phyloP scores from a whole-genome alignment of 2,113 vertebrate genomes.

The Mellivora capensis region DNA sequence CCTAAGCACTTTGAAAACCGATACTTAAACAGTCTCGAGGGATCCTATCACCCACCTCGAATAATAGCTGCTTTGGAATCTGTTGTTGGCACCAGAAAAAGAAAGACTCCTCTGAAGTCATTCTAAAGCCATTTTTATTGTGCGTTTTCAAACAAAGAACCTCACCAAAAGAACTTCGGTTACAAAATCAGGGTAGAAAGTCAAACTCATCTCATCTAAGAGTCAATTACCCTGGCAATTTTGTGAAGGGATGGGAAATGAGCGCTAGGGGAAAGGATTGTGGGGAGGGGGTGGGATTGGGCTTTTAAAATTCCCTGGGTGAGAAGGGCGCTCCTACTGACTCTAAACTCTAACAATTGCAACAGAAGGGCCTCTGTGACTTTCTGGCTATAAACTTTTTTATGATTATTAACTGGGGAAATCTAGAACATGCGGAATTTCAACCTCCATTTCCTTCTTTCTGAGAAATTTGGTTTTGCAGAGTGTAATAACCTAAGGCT shows the following conservation, averaged over 20 bases:
- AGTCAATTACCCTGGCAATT: conserved; percentile 72
- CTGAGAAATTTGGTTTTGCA: conserved; percentile 52
- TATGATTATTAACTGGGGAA: conserved; percentile 73
- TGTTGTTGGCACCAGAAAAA: conserved; percentile 71
- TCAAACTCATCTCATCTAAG: conserved; percentile 68
- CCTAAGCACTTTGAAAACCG: conserved; percentile 71
- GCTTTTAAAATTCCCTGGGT: conserved; percentile 48
- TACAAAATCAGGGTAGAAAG: conserved; percentile 72
- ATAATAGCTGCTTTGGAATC: conserved; percentile 76
- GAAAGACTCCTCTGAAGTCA: conserved; percentile 73
- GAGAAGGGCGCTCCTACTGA: conserved; percentile 50
- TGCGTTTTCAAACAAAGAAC: conserved; percentile 72
- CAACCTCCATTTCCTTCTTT: conserved; percentile 49
- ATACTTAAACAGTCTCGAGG: conserved; percentile 69
- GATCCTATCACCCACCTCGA: conserved; percentile 68
- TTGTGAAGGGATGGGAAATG: conserved; percentile 58
- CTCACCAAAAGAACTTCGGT: conserved; percentile 68
- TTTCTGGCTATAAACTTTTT: conserved; percentile 72
- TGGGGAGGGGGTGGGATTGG: neutral
- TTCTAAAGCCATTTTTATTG: conserved; percentile 76
- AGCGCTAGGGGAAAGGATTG: neutral
- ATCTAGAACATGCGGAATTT: conserved; percentile 60
- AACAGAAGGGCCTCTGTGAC: conserved; percentile 63
- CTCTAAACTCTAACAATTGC: conserved; percentile 52
- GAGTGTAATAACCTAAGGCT: neutral